Percentiles rank a stretch among this genome's conserved stretches.
Conservation (phyloP, 2,888 invertebrate genomes). For the Notocelia uddmanniana region DNA sequence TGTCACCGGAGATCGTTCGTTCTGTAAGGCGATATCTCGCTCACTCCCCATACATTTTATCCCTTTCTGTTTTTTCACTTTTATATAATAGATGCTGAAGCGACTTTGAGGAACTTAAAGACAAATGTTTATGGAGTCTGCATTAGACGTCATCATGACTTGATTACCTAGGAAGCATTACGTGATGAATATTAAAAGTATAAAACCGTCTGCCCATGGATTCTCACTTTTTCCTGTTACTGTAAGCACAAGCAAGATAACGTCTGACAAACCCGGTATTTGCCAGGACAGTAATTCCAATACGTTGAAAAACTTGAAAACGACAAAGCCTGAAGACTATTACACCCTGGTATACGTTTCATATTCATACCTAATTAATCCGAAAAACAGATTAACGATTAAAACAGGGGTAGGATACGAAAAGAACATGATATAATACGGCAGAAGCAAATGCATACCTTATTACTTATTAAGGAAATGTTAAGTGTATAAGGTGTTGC, state of each 20-base stretch:
- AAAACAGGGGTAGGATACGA: too few species aligned
- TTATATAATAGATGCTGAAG: too few species aligned
- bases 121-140: slow-evolving; percentile 30
- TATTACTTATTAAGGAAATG: background rate
- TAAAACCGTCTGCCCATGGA: slow-evolving; percentile 2
- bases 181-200: slow-evolving; percentile 30
- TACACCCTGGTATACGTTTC: too few species aligned
- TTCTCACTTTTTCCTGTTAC: slow-evolving; percentile 26
- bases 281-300: background rate
- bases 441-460: background rate
- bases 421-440: background rate
- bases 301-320: too few species aligned
- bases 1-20: too few species aligned
- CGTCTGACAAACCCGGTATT: background rate
- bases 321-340: too few species aligned
- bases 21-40: too few species aligned
- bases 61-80: too few species aligned
- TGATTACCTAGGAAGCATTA: slow-evolving; percentile 31
- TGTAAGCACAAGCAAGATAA: background rate
- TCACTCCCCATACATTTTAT: too few species aligned
- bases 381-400: too few species aligned
- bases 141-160: slow-evolving; percentile 27
- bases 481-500: background rate
- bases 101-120: slow-evolving; percentile 24
- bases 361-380: too few species aligned